phyloP scores from a whole-genome alignment of 1,140 invertebrate species.

The Musca domestica region DNA sequence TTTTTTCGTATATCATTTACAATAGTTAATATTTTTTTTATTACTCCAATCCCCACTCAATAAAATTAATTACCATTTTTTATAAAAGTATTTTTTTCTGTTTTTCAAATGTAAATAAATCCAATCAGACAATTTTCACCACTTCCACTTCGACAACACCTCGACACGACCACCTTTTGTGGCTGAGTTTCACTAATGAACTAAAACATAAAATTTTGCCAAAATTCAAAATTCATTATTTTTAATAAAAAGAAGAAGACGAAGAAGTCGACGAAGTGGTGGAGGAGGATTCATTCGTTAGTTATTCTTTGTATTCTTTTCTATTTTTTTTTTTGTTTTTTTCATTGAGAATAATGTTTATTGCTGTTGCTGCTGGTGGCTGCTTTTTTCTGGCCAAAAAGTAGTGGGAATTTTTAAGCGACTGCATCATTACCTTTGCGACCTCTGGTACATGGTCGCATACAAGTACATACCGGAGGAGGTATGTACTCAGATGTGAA shows the following conservation, averaged over 20 bases:
- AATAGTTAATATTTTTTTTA: neutral
- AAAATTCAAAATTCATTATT: constrained; percentile 26
- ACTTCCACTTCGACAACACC: no score
- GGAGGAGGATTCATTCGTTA: no score
- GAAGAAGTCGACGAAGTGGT: no score
- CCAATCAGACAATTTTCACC: neutral
- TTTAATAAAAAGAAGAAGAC: constrained; percentile 26
- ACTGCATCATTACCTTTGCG: no score
- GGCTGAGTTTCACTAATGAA: constrained; percentile 27
- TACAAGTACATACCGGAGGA: no score
- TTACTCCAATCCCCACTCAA: neutral
- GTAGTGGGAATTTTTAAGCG: no score
- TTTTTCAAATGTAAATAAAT: neutral
- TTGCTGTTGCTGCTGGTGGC: no score
- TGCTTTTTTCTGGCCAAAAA: no score
- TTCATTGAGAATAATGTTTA: no score
- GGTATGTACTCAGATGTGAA: no score
- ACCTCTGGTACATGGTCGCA: no score
- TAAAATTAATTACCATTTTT: constrained; percentile 2
- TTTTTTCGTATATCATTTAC: neutral
- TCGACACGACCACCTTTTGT: constrained; percentile 22
- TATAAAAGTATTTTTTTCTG: constrained; percentile 10
- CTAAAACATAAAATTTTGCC: constrained; percentile 26
- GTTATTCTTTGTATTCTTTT: constrained; percentile 7
- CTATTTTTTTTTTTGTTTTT: neutral